Evolutionary conservation across 2,797 vertebrate species (phyloP).

Genomic region (Sebastes umbrosus): DNA sequence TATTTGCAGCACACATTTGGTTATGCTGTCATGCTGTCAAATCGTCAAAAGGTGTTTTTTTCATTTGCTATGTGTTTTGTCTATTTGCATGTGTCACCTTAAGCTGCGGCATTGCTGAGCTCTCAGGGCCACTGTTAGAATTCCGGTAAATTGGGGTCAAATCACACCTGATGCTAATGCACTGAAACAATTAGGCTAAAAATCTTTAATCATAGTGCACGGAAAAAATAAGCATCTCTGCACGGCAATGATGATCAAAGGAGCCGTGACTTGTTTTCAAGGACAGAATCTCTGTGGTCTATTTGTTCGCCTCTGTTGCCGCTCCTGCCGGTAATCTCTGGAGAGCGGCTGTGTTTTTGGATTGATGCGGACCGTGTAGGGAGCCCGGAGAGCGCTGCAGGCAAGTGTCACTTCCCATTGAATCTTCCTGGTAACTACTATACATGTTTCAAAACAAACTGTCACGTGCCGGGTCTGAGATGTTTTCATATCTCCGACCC

Average conservation of each 20-base stretch:
- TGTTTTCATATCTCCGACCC: constrained; percentile 57
- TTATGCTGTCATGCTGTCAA: background rate
- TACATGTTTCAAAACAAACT: constrained; percentile 79
- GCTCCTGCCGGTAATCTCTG: constrained; percentile 67
- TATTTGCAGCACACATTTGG: background rate
- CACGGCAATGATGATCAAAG: constrained; percentile 54
- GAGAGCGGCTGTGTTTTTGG: constrained; percentile 72
- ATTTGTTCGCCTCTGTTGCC: constrained; percentile 72
- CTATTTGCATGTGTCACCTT: background rate
- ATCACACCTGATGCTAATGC: constrained; percentile 15
- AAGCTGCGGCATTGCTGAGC: background rate
- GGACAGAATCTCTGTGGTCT: constrained; percentile 77
- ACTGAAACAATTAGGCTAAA: constrained; percentile 39
- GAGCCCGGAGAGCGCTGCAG: constrained; percentile 77
- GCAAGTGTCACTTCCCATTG: constrained; percentile 83
- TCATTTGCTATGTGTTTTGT: background rate
- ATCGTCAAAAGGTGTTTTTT: background rate
- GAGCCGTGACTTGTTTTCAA: constrained; percentile 66
- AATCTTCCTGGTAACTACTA: constrained; percentile 72
- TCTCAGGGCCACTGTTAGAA: background rate
- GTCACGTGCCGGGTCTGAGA: constrained; percentile 59
- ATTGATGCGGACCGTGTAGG: constrained; percentile 73
- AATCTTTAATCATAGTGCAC: constrained; percentile 9
- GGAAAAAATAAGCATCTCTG: constrained; percentile 15
- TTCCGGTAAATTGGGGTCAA: constrained; percentile 25